These are phyloP conservation scores for Tragulus kanchil DNA, from an alignment of 2,113 vertebrate species.

Conservation along the genomic window DNA sequence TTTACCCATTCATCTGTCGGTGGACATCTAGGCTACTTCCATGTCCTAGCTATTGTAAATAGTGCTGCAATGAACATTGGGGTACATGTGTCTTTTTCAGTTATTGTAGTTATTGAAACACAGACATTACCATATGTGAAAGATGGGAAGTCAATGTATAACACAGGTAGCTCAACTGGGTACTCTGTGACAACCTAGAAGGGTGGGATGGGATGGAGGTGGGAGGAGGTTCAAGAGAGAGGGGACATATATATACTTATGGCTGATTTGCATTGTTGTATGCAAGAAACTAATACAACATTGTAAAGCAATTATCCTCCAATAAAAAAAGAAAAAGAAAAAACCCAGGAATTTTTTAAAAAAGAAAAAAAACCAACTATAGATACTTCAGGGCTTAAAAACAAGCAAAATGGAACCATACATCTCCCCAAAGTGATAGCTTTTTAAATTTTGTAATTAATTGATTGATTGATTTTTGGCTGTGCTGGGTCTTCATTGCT, in stretches of 20 bases:
- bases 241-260: neutral
- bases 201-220: neutral
- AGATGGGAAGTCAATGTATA: neutral
- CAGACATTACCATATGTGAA: neutral
- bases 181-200: neutral
- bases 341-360: neutral
- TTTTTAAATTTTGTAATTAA: neutral
- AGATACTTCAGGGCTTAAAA: neutral
- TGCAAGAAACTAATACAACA: neutral
- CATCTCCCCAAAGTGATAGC: neutral
- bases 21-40: neutral
- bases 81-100: neutral
- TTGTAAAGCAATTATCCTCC: neutral
- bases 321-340: neutral
- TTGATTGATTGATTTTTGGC: neutral
- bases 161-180: neutral
- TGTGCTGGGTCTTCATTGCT: neutral
- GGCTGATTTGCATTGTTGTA: neutral
- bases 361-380: neutral
- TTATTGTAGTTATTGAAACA: neutral
- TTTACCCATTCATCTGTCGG: neutral
- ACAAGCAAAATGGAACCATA: neutral
- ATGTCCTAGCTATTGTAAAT: neutral
- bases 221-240: neutral
- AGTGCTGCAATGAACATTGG: neutral